Conservation (phyloP, 1,140 invertebrate genomes). For the Ips nitidus region DNA sequence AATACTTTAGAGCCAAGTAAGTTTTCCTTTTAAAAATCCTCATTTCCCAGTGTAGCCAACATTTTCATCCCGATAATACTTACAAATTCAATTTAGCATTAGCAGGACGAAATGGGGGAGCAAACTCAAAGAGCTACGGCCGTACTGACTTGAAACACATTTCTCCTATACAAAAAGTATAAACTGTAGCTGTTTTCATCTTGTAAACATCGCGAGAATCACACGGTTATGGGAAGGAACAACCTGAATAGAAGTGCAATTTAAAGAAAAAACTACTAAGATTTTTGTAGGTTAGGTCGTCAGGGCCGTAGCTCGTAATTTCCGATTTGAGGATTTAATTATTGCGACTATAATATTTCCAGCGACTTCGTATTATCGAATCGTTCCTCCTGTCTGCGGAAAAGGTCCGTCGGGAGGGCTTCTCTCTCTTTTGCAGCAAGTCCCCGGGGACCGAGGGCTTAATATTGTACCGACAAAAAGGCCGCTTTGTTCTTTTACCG, state of each 20-base stretch:
- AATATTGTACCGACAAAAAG: constrained; percentile 16
- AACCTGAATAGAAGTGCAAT: too few relatives aligned
- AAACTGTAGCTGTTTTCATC: not conserved
- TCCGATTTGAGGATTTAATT: constrained; percentile 30
- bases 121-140: constrained; percentile 11
- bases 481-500: not conserved
- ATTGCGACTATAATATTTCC: constrained; percentile 30
- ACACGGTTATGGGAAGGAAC: too few relatives aligned
- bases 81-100: constrained; percentile 35
- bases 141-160: not conserved
- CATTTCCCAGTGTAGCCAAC: constrained; percentile 24
- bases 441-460: constrained; percentile 22
- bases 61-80: constrained; percentile 34
- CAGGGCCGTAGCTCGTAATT: constrained; percentile 12
- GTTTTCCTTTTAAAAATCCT: constrained; percentile 25
- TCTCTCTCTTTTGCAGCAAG: constrained; percentile 21
- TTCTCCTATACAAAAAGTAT: not conserved
- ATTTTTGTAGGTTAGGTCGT: not conserved
- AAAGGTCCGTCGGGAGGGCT: constrained; percentile 18
- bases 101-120: constrained; percentile 22
- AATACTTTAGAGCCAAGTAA: constrained; percentile 3
- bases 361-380: constrained; percentile 30
- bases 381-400: constrained; percentile 9
- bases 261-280: too few relatives aligned
- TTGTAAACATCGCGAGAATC: too few relatives aligned